Conservation (phyloP, 2,888 invertebrate species). For the Xestia ashworthii region DNA sequence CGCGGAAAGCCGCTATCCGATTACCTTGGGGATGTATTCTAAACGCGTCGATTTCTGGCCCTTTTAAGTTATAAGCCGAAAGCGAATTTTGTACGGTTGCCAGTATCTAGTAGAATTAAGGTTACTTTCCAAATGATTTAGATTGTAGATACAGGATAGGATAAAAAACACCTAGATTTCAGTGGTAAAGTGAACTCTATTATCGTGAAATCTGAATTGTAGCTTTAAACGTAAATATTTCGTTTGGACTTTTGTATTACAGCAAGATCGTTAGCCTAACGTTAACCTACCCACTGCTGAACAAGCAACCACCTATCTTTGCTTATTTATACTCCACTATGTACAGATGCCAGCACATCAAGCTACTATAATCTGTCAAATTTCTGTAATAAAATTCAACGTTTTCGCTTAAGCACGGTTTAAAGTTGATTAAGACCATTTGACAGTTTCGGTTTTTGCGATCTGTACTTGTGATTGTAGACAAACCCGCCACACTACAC, state of each 20-base stretch:
- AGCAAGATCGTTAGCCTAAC: not conserved
- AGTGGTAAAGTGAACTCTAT: too few species aligned
- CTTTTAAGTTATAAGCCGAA: slow-evolving; percentile 67
- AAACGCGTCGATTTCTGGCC: slow-evolving; percentile 72
- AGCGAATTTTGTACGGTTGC: slow-evolving; percentile 42
- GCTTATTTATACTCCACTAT: not conserved
- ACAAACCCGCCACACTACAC: too few species aligned
- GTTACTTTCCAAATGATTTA: not conserved
- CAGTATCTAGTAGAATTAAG: not conserved
- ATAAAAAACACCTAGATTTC: not conserved
- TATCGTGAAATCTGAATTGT: not conserved
- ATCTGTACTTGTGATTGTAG: not conserved
- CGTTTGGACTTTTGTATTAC: not conserved
- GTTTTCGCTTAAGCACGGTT: too few species aligned
- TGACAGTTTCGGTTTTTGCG: too few species aligned
- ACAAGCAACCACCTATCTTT: not conserved
- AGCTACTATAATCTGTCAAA: too few species aligned
- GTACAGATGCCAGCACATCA: too few species aligned
- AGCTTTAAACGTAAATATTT: not conserved
- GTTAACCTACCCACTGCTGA: not conserved
- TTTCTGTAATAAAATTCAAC: too few species aligned
- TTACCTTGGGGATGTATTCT: slow-evolving; percentile 84
- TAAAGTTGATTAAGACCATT: too few species aligned
- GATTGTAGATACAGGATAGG: not conserved
- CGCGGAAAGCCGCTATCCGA: slow-evolving; percentile 85